phyloP scores from a whole-genome alignment of 2,113 vertebrate species.

The Myiozetetes cayanensis region DNA sequence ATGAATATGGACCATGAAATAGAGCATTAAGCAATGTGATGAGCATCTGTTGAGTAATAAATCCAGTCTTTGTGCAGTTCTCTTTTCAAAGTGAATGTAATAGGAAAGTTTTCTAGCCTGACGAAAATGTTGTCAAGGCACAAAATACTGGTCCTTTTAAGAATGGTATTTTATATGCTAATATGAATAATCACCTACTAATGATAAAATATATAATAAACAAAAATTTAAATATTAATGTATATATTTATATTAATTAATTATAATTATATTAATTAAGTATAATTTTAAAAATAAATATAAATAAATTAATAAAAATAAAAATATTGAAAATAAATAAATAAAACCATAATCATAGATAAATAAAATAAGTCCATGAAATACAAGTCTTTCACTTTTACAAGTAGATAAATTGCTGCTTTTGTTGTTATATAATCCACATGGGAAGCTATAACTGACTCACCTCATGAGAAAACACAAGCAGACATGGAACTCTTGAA shows the following conservation, averaged over 20 bases:
- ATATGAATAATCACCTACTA: neutral
- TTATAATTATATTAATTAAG: no score
- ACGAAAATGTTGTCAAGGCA: neutral
- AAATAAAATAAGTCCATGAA: neutral
- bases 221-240: neutral
- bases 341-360: neutral
- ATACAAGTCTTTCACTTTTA: neutral
- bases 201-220: neutral
- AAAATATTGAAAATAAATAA: no score
- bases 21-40: slow-evolving; percentile 56
- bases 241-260: no score
- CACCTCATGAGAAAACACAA: neutral
- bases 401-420: neutral
- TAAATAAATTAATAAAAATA: neutral
- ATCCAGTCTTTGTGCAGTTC: neutral
- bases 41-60: slow-evolving; percentile 64
- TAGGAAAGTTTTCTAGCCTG: neutral
- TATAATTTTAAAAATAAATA: no score
- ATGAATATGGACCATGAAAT: slow-evolving; percentile 54
- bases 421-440: neutral
- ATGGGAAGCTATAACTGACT: neutral
- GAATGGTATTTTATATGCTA: neutral
- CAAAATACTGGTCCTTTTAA: neutral
- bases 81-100: slow-evolving; percentile 29
- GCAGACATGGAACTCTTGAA: neutral